Percentiles rank a stretch among this genome's conserved stretches.
Evolutionary conservation across 2,797 vertebrate genomes (phyloP).

Genomic region (Bradypus variegatus): DNA sequence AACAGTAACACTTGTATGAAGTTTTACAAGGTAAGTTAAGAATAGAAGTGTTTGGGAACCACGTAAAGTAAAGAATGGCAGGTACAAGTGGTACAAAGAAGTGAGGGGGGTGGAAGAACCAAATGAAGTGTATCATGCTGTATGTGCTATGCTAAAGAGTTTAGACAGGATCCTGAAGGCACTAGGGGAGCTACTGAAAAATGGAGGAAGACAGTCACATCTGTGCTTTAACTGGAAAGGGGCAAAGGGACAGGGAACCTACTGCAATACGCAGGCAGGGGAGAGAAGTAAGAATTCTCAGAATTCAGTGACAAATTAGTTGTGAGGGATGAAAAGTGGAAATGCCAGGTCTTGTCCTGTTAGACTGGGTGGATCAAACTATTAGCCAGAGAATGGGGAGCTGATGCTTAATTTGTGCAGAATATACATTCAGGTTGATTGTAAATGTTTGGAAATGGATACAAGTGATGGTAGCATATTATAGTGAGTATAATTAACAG

Average conservation of each 20-base stretch:
- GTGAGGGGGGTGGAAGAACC: background rate
- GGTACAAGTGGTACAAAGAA: background rate
- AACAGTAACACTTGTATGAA: background rate
- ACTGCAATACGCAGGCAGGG: background rate
- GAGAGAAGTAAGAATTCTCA: background rate
- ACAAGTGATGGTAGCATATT: no score
- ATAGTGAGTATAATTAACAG: no score
- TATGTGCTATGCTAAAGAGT: background rate
- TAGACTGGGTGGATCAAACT: background rate
- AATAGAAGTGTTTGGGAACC: background rate
- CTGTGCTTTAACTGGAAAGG: background rate
- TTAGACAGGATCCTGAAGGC: background rate
- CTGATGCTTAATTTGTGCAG: no score
- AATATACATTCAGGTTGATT: no score
- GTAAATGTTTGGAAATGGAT: no score
- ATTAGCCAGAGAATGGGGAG: no score
- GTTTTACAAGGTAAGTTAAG: background rate
- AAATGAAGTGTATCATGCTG: background rate
- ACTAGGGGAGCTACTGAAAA: background rate
- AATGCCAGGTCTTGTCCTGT: background rate
- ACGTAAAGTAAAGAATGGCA: background rate
- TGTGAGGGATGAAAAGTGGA: background rate
- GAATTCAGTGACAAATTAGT: background rate
- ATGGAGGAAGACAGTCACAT: background rate
- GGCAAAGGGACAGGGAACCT: background rate